Conservation (phyloP, 1,140 invertebrate genomes). For the Diorhabda carinulata region DNA sequence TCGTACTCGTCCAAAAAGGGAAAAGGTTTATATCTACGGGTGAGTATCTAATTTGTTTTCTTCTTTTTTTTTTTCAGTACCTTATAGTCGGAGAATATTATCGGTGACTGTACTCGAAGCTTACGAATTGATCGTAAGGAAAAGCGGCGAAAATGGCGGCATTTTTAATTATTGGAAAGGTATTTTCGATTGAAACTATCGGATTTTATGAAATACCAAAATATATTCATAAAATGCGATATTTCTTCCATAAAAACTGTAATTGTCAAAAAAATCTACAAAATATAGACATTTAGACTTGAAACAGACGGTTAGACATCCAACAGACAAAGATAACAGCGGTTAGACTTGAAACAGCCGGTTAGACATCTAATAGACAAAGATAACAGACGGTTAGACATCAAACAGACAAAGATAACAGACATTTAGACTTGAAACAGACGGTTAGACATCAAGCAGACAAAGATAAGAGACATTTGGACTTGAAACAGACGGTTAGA, state of each 20-base stretch:
- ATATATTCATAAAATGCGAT: not conserved
- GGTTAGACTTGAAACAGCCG: too few species aligned
- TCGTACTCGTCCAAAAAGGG: slow-evolving; percentile 46
- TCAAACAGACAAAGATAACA: too few species aligned
- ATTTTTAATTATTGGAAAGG: not conserved
- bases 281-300: too few species aligned
- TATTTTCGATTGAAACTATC: not conserved
- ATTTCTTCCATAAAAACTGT: not conserved
- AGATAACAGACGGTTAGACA: too few species aligned
- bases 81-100: slow-evolving; percentile 29
- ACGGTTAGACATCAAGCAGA: too few species aligned
- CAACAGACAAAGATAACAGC: too few species aligned
- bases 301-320: too few species aligned
- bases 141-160: not conserved
- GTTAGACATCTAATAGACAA: too few species aligned
- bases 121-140: slow-evolving; percentile 30
- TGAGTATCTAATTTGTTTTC: slow-evolving; percentile 38
- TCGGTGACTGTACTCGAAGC: slow-evolving; percentile 33
- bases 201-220: not conserved
- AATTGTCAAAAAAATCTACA: not conserved
- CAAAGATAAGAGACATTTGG: too few species aligned
- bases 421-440: too few species aligned
- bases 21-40: slow-evolving; percentile 42
- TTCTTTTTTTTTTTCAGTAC: slow-evolving; percentile 42
- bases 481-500: too few species aligned